Evolutionary conservation across 2,888 invertebrate species (phyloP).

Genomic region (Lingula anatina): DNA sequence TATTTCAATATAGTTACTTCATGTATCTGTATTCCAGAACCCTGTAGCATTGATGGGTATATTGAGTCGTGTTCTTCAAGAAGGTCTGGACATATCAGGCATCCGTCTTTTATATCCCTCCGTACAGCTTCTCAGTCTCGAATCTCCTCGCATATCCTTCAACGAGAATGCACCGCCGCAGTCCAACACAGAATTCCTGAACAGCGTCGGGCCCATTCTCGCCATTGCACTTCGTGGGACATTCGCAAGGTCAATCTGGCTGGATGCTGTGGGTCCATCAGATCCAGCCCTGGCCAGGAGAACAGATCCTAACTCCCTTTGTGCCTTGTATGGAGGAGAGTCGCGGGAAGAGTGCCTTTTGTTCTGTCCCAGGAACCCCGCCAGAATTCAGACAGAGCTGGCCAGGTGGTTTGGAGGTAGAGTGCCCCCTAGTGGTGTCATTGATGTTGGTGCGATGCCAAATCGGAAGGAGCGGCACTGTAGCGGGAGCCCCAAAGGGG

Average conservation of each 20-base stretch:
- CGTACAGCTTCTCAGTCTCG: conserved; percentile 21
- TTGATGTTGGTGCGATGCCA: conserved; percentile 35
- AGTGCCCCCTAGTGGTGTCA: conserved; percentile 32
- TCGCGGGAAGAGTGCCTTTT: conserved; percentile 35
- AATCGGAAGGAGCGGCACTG: conserved; percentile 22
- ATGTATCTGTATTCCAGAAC: conserved; percentile 31
- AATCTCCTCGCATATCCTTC: conserved; percentile 13
- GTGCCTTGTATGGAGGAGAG: conserved; percentile 40
- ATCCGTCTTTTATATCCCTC: conserved; percentile 37
- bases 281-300: conserved; percentile 37
- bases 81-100: conserved; percentile 39
- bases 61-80: conserved; percentile 35
- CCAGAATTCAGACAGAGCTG: conserved; percentile 28
- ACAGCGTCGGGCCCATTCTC: conserved; percentile 37
- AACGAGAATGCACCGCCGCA: conserved; percentile 9
- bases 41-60: conserved; percentile 38
- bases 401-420: conserved; percentile 45
- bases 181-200: conserved; percentile 8
- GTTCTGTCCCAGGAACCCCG: conserved; percentile 37
- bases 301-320: conserved; percentile 44
- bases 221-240: conserved; percentile 40
- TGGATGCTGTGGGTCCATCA: conserved; percentile 42
- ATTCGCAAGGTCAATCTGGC: conserved; percentile 35
- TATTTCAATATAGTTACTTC: not conserved
- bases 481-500: conserved; percentile 24